These are phyloP conservation scores for Jacana jacana DNA, from an alignment of 2,113 vertebrate species.

Conservation along the genomic window DNA sequence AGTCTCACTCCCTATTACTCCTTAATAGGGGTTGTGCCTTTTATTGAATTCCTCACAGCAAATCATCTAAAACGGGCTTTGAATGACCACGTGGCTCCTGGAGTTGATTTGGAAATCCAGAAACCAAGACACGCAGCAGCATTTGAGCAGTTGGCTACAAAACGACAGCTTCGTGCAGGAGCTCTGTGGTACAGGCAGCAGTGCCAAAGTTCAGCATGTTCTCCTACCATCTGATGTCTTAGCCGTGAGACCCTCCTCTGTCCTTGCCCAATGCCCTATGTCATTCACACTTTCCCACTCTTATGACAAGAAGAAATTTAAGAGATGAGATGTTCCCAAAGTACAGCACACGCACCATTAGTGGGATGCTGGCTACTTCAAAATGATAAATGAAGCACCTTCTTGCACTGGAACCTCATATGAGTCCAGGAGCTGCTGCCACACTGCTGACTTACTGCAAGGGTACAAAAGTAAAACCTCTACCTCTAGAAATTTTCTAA, in stretches of 20 bases:
- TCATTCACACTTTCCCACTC: neutral
- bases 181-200: neutral
- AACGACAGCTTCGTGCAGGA: neutral
- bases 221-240: neutral
- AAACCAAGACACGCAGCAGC: neutral
- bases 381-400: neutral
- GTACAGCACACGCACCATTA: fast-evolving
- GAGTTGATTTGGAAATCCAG: neutral
- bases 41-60: slow-evolving; percentile 11
- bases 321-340: neutral
- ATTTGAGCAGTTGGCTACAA: slow-evolving; percentile 1
- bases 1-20: neutral
- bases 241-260: neutral
- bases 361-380: neutral
- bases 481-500: neutral
- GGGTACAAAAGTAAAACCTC: neutral
- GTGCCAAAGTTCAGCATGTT: neutral
- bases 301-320: neutral
- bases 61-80: neutral
- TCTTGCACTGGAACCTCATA: no score
- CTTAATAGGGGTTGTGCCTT: neutral
- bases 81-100: neutral
- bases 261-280: neutral
- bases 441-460: neutral
- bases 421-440: neutral